Conservation (phyloP, 2,113 vertebrate genomes). For the Neofelis nebulosa region DNA sequence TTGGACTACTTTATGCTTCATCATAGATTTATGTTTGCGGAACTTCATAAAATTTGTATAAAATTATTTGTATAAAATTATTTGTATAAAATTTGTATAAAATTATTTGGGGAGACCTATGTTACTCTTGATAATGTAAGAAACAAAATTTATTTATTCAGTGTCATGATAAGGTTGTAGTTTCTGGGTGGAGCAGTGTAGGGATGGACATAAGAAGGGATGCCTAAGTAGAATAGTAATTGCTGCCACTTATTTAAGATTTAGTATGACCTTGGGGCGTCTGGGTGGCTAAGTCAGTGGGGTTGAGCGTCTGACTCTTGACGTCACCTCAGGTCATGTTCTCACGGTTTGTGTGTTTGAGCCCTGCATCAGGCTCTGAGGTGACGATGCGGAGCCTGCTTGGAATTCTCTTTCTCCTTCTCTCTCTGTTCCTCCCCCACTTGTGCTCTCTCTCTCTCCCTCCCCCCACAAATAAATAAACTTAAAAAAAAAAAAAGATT, state of each 20-base stretch:
- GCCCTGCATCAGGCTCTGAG: no score
- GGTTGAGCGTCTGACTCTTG: no score
- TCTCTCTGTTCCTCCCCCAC: no score
- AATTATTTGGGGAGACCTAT: slow-evolving; percentile 13
- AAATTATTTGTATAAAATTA: slow-evolving; percentile 6
- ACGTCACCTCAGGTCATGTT: no score
- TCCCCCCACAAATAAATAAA: no score
- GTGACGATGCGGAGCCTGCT: no score
- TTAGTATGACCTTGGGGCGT: neutral
- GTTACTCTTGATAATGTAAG: neutral
- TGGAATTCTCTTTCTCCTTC: no score
- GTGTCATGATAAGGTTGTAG: neutral
- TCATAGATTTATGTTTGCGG: neutral
- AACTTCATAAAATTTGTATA: neutral
- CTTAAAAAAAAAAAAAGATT: neutral
- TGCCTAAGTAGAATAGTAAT: neutral
- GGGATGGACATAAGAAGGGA: neutral
- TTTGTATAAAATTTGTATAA: neutral
- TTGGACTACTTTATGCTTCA: neutral
- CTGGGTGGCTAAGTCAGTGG: no score
- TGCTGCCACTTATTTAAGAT: neutral
- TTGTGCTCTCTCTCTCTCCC: no score
- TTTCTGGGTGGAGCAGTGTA: neutral
- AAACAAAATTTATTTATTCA: neutral
- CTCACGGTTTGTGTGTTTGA: no score